These are phyloP conservation scores for Patella pellucida DNA, from an alignment of 2,888 invertebrate species.

Conservation along the genomic window DNA sequence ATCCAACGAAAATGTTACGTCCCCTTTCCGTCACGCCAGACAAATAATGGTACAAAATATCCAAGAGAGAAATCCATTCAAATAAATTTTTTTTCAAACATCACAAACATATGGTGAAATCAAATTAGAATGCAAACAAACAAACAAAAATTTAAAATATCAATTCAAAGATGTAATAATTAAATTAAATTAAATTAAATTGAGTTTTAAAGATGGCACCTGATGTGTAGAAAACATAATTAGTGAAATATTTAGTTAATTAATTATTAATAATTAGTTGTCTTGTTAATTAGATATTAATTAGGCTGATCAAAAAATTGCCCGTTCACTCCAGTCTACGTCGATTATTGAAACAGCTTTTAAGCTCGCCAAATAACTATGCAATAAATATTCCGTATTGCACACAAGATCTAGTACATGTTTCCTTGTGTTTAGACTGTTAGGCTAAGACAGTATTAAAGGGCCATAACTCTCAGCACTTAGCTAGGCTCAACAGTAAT, in stretches of 20 bases:
- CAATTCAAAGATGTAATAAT: no score
- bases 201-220: not conserved
- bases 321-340: slow-evolving; percentile 2
- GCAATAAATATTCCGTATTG: slow-evolving; percentile 19
- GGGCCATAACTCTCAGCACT: not conserved
- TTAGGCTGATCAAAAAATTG: not conserved
- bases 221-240: not conserved
- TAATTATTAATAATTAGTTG: not conserved
- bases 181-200: not conserved
- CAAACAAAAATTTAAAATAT: no score
- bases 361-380: slow-evolving; percentile 22
- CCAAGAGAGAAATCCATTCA: no score
- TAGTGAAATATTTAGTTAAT: no score
- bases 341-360: slow-evolving; percentile 23
- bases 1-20: no score
- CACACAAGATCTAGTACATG: not conserved
- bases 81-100: no score
- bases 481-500: not conserved
- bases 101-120: no score
- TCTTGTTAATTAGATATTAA: not conserved
- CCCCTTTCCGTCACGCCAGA: no score
- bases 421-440: slow-evolving; percentile 3
- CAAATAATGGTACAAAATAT: no score
- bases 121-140: no score
- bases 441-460: slow-evolving; percentile 1